Conservation (phyloP, 2,113 vertebrate species). For the Chaetodon trifascialis region DNA sequence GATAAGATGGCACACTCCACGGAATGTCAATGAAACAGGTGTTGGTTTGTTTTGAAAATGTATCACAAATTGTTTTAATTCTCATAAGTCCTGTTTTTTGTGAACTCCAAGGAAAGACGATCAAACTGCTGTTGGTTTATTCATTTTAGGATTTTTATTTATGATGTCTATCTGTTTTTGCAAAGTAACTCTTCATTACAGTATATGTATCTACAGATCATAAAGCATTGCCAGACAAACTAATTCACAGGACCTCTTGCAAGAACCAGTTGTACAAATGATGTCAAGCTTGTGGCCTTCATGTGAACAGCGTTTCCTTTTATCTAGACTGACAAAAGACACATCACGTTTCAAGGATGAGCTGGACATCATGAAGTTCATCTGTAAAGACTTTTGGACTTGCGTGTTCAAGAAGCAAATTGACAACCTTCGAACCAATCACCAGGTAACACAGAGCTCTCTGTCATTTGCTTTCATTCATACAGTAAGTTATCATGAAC, state of each 20-base stretch:
- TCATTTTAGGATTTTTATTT: too few relatives aligned
- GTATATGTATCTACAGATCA: too few relatives aligned
- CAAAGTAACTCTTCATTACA: too few relatives aligned
- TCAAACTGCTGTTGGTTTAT: too few relatives aligned
- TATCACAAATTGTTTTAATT: too few relatives aligned
- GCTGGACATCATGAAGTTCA: conserved; percentile 97
- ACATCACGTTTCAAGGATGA: conserved; percentile 96
- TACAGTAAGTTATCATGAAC: not conserved
- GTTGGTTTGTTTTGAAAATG: too few relatives aligned
- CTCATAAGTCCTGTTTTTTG: too few relatives aligned
- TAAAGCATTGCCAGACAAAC: not conserved
- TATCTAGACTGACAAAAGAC: conserved; percentile 93
- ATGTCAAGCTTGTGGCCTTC: not conserved
- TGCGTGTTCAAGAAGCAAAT: conserved; percentile 97
- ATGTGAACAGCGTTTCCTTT: conserved; percentile 40
- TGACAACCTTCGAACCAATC: conserved; percentile 95
- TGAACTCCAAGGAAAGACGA: too few relatives aligned
- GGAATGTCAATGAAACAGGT: too few relatives aligned
- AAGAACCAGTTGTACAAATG: not conserved
- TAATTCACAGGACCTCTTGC: not conserved
- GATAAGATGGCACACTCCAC: too few relatives aligned
- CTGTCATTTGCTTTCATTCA: not conserved
- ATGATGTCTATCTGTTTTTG: too few relatives aligned
- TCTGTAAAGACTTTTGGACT: conserved; percentile 98
- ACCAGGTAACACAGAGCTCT: conserved; percentile 86